Conservation (phyloP, 2,113 vertebrate genomes). For the Brachypodius melanocephalos region DNA sequence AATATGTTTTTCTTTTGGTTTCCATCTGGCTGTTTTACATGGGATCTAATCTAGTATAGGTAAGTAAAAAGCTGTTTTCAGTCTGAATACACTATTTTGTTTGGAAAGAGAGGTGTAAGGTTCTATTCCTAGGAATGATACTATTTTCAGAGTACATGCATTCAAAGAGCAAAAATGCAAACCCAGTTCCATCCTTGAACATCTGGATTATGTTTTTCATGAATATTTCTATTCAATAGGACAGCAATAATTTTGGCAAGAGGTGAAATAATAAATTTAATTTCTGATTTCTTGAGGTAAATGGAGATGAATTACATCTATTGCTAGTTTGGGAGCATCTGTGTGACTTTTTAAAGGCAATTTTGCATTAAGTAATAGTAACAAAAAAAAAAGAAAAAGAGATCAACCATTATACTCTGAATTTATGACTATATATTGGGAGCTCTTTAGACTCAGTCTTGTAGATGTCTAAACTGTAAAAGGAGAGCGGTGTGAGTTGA, state of each 20-base stretch:
- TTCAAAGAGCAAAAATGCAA: not conserved
- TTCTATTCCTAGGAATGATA: not conserved
- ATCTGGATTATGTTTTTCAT: not conserved
- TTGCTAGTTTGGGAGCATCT: not conserved
- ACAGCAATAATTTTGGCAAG: not conserved
- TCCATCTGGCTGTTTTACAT: not conserved
- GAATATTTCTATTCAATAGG: not conserved
- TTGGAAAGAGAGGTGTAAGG: not conserved
- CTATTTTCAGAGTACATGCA: not conserved
- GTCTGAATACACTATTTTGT: not conserved
- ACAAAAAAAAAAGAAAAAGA: not conserved
- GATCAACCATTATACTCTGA: not conserved
- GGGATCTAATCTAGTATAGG: not conserved
- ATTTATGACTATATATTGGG: not conserved
- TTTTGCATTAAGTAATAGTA: not conserved
- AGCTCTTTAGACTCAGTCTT: not conserved
- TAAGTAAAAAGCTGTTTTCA: not conserved
- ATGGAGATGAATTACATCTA: not conserved
- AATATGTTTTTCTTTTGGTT: not conserved
- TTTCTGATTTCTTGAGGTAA: not conserved
- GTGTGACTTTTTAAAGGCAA: not conserved
- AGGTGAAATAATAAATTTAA: not conserved
- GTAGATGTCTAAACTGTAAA: not conserved
- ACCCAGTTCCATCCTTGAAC: not conserved
- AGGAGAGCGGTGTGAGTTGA: not conserved